Percentiles rank a stretch among this genome's conserved stretches.
Evolutionary conservation across 2,797 vertebrate genomes (phyloP).

Genomic region (Clarias platycephalus): DNA sequence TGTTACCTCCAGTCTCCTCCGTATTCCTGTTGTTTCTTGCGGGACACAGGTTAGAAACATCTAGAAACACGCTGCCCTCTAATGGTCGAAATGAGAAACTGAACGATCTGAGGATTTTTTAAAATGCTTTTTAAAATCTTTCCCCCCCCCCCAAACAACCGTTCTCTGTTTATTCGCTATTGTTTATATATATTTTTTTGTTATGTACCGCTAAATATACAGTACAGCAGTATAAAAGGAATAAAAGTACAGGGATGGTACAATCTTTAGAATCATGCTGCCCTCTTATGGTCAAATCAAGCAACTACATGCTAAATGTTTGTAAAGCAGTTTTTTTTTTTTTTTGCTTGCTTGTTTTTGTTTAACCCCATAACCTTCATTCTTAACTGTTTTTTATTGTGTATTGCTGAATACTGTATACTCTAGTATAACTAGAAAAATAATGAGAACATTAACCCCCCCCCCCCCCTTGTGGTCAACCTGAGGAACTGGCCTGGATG

Average conservation of each 20-base stretch:
- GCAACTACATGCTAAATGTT: not conserved
- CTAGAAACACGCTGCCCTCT: too few species aligned
- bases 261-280: not conserved
- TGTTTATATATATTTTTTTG: not conserved
- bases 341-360: not conserved
- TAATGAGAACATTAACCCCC: not conserved
- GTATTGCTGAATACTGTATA: not conserved
- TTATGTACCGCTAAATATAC: too few species aligned
- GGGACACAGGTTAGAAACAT: too few species aligned
- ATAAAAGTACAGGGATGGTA: not conserved
- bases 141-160: too few species aligned
- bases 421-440: not conserved
- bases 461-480: not conserved
- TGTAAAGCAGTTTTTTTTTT: too few species aligned
- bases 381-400: not conserved
- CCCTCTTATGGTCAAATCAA: conserved; percentile 22
- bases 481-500: not conserved
- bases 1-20: not conserved
- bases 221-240: not conserved
- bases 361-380: not conserved
- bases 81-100: not conserved
- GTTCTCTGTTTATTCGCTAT: not conserved
- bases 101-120: not conserved
- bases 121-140: too few species aligned
- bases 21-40: too few species aligned